Evolutionary conservation across 2,113 vertebrate species (phyloP).

Genomic region (Meles meles): DNA sequence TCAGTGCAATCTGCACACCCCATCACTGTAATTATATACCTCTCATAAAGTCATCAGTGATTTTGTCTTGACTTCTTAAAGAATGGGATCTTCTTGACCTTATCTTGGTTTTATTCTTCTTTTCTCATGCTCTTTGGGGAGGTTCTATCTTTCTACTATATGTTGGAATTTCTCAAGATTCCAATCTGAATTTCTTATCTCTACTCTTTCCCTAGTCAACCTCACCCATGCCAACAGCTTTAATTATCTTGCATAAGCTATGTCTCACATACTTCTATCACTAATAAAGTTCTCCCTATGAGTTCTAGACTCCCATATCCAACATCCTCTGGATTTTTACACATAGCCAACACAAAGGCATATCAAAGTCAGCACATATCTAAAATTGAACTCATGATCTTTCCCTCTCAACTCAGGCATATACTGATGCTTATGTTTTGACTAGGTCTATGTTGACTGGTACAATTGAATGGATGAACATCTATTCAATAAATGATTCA

Average conservation of each 20-base stretch:
- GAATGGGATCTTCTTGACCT: neutral
- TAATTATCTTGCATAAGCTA: neutral
- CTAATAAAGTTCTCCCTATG: neutral
- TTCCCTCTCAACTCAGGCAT: neutral
- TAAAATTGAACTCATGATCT: neutral
- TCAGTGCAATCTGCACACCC: neutral
- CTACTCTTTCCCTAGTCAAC: neutral
- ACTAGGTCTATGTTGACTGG: neutral
- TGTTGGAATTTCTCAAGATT: neutral
- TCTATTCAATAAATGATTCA: neutral
- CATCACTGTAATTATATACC: neutral
- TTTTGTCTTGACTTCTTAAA: neutral
- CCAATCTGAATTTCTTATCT: neutral
- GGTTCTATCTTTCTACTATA: neutral
- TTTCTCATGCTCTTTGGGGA: neutral
- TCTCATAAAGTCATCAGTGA: neutral
- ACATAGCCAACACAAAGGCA: neutral
- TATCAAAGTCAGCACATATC: neutral
- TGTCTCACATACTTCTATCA: neutral
- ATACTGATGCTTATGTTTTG: neutral
- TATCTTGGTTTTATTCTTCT: neutral
- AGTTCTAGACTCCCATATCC: neutral
- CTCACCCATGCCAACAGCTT: neutral
- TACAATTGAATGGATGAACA: neutral
- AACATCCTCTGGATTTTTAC: neutral